Conservation (phyloP, 2,888 invertebrate genomes). For the Pegoplata infirma region DNA sequence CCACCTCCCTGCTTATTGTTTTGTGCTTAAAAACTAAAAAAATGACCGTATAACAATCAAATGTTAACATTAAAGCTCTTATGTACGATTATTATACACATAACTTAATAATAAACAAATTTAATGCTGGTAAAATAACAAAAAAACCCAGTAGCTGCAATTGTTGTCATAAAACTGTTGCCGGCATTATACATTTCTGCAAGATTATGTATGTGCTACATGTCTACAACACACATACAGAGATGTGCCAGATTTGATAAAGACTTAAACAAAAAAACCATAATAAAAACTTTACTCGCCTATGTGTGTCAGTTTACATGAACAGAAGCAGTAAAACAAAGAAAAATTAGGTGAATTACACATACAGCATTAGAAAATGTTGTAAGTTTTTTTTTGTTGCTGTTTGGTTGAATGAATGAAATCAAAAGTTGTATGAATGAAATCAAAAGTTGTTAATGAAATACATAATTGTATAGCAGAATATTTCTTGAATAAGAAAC, state of each 20-base stretch:
- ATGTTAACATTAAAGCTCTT: background rate
- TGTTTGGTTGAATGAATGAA: slow-evolving; percentile 11
- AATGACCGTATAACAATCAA: slow-evolving; percentile 12
- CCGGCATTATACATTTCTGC: slow-evolving; percentile 25
- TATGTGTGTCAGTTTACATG: slow-evolving; percentile 51
- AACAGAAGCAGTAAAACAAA: slow-evolving; percentile 11
- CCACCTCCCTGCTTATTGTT: background rate
- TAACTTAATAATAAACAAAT: background rate
- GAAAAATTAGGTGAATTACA: slow-evolving; percentile 24
- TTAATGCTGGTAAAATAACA: background rate
- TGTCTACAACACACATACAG: background rate
- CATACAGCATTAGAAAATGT: slow-evolving; percentile 4
- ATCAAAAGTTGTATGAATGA: slow-evolving; percentile 10
- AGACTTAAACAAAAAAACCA: background rate
- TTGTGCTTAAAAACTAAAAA: background rate
- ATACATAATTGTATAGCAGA: background rate
- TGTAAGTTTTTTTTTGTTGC: no score
- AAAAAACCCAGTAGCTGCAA: slow-evolving; percentile 18
- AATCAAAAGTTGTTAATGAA: background rate
- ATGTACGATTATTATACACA: slow-evolving; percentile 4
- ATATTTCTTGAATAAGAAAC: background rate
- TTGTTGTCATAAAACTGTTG: slow-evolving; percentile 50
- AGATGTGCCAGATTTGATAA: slow-evolving; percentile 59
- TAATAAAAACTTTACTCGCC: slow-evolving; percentile 4
- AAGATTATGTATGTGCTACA: slow-evolving; percentile 17